Evolutionary conservation across 1,140 invertebrate species (phyloP).

Genomic region (Plutomurus gul): DNA sequence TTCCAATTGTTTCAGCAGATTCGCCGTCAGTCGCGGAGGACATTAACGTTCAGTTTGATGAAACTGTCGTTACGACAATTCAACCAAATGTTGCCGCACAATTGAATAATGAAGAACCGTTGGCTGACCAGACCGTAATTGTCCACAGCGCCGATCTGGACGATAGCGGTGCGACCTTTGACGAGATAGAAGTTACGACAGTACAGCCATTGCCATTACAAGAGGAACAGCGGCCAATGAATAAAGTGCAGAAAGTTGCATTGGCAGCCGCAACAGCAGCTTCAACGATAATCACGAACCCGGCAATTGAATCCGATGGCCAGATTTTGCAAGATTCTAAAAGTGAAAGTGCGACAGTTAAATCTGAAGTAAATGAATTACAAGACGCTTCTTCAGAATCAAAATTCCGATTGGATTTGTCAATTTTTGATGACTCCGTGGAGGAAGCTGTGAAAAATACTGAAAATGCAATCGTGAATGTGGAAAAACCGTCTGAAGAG

Average conservation of each 20-base stretch:
- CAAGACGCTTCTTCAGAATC: background rate
- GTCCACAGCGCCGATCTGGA: background rate
- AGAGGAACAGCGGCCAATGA: background rate
- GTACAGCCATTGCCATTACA: background rate
- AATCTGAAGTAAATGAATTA: background rate
- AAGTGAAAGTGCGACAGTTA: background rate
- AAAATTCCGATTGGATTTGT: constrained; percentile 44
- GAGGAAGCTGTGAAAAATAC: background rate
- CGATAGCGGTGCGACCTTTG: background rate
- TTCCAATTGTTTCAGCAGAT: too few relatives aligned
- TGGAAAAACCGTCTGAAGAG: background rate
- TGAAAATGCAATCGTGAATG: background rate
- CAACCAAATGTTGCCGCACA: background rate
- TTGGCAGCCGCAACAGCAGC: background rate
- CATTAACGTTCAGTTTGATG: too few relatives aligned
- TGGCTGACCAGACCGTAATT: background rate
- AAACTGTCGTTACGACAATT: too few relatives aligned
- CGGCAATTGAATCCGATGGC: background rate
- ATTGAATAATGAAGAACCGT: background rate
- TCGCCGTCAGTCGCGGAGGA: too few relatives aligned
- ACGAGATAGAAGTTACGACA: background rate
- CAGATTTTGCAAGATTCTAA: background rate
- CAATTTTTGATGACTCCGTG: constrained; percentile 34
- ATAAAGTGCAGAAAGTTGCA: background rate
- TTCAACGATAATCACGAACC: background rate